These are phyloP conservation scores for Odocoileus virginianus DNA, from an alignment of 2,113 vertebrate genomes.

Conservation along the genomic window DNA sequence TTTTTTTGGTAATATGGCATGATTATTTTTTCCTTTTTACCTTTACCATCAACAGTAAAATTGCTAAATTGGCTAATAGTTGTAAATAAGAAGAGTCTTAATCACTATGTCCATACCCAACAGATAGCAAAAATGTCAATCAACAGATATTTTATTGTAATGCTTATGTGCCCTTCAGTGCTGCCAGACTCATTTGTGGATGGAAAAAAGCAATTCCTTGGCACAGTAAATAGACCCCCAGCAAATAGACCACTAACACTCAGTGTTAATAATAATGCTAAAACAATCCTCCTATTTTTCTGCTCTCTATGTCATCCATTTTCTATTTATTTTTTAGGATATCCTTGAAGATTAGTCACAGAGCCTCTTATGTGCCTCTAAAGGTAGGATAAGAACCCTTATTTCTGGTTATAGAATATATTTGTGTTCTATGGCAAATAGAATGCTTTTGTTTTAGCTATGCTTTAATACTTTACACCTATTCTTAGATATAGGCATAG, in stretches of 20 bases:
- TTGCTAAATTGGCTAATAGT: not conserved
- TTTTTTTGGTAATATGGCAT: not conserved
- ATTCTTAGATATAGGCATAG: not conserved
- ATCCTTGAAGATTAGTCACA: not conserved
- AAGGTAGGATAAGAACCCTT: conserved; percentile 51
- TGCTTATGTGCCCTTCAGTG: not conserved
- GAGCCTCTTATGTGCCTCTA: not conserved
- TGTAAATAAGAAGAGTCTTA: not conserved
- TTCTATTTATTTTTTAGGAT: conserved; percentile 47
- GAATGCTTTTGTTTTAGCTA: not conserved
- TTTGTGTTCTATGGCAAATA: not conserved
- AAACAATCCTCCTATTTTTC: not conserved
- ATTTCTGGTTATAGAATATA: not conserved
- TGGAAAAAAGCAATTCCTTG: not conserved
- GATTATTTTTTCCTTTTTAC: not conserved
- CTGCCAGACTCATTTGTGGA: not conserved
- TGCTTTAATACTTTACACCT: not conserved
- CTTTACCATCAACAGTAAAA: not conserved
- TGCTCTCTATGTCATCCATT: not conserved
- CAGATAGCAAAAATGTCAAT: not conserved
- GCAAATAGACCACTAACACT: not conserved
- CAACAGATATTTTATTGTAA: not conserved
- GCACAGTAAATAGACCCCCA: not conserved
- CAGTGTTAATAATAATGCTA: not conserved
- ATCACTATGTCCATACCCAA: not conserved